phyloP scores from a whole-genome alignment of 1,140 invertebrate species.

The Sminthurinus signatus region DNA sequence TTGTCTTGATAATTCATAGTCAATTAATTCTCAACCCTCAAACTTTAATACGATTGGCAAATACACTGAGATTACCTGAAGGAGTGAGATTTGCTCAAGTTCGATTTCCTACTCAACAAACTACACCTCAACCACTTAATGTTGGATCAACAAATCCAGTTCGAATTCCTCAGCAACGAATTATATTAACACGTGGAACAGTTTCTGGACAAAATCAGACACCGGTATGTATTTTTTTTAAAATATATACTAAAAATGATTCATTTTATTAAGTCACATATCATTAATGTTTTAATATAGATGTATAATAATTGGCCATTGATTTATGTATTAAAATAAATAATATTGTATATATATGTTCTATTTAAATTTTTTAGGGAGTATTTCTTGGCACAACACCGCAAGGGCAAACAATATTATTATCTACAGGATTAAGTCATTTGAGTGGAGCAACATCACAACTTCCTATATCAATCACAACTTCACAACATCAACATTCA shows the following conservation, averaged over 20 bases:
- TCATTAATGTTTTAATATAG: too few relatives aligned
- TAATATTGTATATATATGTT: too few relatives aligned
- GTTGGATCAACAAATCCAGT: constrained; percentile 12
- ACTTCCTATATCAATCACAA: constrained; percentile 9
- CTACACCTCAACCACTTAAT: neutral
- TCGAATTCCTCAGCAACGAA: constrained; percentile 33
- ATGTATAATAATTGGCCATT: too few relatives aligned
- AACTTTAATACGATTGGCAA: constrained; percentile 21
- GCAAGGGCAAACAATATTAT: constrained; percentile 38
- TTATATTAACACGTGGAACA: constrained; percentile 30
- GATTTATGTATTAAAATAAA: too few relatives aligned
- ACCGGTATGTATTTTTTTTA: constrained; percentile 13
- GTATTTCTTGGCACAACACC: constrained; percentile 35
- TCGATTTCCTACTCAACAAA: constrained; percentile 15
- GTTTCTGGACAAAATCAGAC: constrained; percentile 23
- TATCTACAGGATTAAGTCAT: constrained; percentile 21
- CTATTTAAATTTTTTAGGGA: constrained; percentile 21
- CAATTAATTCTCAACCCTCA: constrained; percentile 25
- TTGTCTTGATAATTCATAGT: too few relatives aligned
- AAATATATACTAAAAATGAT: neutral
- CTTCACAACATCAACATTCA: neutral
- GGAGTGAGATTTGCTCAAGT: constrained; percentile 29
- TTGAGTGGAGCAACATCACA: constrained; percentile 19
- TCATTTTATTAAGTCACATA: neutral
- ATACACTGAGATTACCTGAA: constrained; percentile 24